Conservation (phyloP, 2,888 invertebrate species). For the Polydrusus tereticollis region DNA sequence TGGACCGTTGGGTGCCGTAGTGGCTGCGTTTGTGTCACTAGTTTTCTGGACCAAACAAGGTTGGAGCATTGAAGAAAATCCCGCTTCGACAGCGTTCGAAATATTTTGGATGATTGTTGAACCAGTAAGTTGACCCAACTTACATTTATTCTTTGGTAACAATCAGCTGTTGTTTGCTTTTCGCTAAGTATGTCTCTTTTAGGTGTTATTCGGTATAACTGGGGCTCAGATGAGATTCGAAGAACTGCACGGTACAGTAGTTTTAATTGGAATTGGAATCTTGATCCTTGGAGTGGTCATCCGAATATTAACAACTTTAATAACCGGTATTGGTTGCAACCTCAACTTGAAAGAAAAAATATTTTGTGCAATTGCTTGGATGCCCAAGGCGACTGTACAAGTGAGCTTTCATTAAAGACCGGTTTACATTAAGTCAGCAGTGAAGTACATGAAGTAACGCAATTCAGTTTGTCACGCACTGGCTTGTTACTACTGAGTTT, state of each 20-base stretch:
- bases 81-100: slow-evolving; percentile 89
- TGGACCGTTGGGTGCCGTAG: slow-evolving; percentile 87
- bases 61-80: slow-evolving; percentile 89
- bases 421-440: no score
- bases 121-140: slow-evolving; percentile 74
- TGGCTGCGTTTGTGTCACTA: slow-evolving; percentile 85
- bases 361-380: slow-evolving; percentile 93
- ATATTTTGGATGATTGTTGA: slow-evolving; percentile 97
- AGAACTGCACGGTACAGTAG: slow-evolving; percentile 78
- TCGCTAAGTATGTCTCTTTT: background rate
- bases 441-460: no score
- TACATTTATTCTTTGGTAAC: no score
- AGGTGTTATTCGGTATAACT: slow-evolving; percentile 68
- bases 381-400: slow-evolving; percentile 98
- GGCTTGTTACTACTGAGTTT: no score
- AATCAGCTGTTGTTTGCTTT: no score
- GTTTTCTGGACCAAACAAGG: slow-evolving; percentile 86
- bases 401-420: no score
- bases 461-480: no score
- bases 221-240: slow-evolving; percentile 84
- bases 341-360: slow-evolving; percentile 90
- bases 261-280: slow-evolving; percentile 79
- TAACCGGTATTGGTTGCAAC: slow-evolving; percentile 81
- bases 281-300: slow-evolving; percentile 76
- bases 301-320: slow-evolving; percentile 76